phyloP scores from a whole-genome alignment of 2,797 vertebrate genomes.

The Macrochelys suwanniensis region DNA sequence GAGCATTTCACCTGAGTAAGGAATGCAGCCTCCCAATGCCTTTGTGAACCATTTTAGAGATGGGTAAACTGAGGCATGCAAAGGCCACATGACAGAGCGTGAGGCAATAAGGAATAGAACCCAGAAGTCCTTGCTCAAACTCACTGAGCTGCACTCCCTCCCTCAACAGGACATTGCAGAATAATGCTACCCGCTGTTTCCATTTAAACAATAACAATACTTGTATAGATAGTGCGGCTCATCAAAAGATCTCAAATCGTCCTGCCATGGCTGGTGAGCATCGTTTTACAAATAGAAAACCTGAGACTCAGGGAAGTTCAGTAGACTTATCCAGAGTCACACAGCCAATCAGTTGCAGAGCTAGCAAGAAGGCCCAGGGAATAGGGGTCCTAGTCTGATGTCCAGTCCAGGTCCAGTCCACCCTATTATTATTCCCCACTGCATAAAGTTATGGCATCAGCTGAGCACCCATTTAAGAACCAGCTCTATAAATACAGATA shows the following conservation, averaged over 20 bases:
- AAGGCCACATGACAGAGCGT: not conserved
- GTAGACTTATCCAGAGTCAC: not conserved
- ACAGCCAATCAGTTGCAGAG: not conserved
- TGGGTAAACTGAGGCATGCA: not conserved
- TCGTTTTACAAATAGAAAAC: no score
- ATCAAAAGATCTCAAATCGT: no score
- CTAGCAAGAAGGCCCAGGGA: not conserved
- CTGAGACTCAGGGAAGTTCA: no score
- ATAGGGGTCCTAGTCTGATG: not conserved
- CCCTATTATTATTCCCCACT: not conserved
- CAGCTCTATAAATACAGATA: not conserved
- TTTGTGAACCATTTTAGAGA: not conserved
- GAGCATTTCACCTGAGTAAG: not conserved
- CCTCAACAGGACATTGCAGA: not conserved
- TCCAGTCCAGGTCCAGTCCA: not conserved
- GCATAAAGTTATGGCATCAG: not conserved
- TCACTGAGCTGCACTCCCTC: not conserved
- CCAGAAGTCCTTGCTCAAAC: not conserved
- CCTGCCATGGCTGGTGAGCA: no score
- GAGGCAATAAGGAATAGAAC: not conserved
- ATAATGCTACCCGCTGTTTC: no score
- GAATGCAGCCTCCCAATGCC: not conserved
- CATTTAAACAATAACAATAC: not conserved
- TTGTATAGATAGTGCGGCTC: not conserved
- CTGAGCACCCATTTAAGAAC: not conserved